Evolutionary conservation across 2,113 vertebrate genomes (phyloP), one percentile per base, ranked within the genome.

Genomic region (Girardinichthys multiradiatus): DNA sequence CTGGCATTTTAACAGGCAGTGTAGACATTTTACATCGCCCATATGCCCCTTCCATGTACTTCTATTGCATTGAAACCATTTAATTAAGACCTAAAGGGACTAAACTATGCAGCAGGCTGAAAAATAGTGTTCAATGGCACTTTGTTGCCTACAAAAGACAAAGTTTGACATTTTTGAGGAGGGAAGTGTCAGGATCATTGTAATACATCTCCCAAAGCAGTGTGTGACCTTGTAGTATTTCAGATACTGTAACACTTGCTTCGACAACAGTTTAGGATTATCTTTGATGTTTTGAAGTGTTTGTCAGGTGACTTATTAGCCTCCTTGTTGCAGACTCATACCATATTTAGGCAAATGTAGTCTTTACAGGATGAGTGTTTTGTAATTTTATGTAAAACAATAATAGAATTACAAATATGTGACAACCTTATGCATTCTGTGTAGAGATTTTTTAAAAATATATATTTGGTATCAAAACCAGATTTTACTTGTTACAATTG

Each of bases 301-400:
- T 59, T 79, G n/a, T 74, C 74, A 54, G 64, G 31, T 70, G 79
- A 83, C 65, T 71, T 68, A 79, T 71, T 65, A 82, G n/a, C 51
- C 57, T 75, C 64, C 29, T 26, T 37, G 60, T 17, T 35, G 73
- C 70, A 29, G 28, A 57, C 66, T 68, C 29, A 63, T 59, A 27
- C 76, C 51, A 35, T 4, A 61, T 61, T 68, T 15, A 62, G 64
- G 1, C 1, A 28, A 29, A 35, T 51, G 11, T 58, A 28, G 75
- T 31, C 21, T 51, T 72, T 63, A 29, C 24, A 37, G 0, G 54
- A n/a, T 17, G 7, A 26, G 33, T 64, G 8, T 62, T 4, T 8
- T 68, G 35, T 29, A 24, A 51, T 48, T 2, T 13, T 1, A 29
- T 8, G 1, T 31, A 29, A 15, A 72, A 39, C n/a, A 61, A 19